Percentiles rank a stretch among this genome's conserved stretches.
Conservation (phyloP, 1,140 invertebrate genomes). For the Spodoptera frugiperda region DNA sequence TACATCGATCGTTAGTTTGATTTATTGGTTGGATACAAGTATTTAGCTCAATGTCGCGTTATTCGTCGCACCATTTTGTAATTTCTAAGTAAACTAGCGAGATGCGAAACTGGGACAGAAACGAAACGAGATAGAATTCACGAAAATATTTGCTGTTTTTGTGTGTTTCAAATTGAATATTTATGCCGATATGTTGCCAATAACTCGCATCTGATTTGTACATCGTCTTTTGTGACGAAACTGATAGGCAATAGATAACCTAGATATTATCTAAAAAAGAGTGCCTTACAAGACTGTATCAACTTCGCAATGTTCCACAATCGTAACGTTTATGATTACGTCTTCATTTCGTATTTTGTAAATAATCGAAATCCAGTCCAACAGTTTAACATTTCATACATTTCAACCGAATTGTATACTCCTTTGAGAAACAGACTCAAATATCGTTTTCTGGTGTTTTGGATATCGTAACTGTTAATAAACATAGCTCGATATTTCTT, state of each 20-base stretch:
- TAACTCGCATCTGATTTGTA: constrained; percentile 6
- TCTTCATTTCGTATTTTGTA: background rate
- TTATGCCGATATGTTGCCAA: constrained; percentile 16
- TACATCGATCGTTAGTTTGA: constrained; percentile 10
- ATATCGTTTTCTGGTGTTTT: too few species aligned
- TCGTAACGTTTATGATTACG: background rate
- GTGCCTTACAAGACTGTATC: constrained; percentile 11
- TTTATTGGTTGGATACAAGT: background rate
- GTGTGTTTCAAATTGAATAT: background rate
- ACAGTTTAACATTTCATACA: too few species aligned
- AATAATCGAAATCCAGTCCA: too few species aligned
- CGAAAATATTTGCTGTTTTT: too few species aligned
- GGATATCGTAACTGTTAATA: too few species aligned
- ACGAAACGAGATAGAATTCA: too few species aligned
- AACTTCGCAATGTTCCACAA: background rate
- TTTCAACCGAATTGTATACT: too few species aligned
- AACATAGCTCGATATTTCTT: too few species aligned
- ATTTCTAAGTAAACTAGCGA: too few species aligned
- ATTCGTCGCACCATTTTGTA: background rate
- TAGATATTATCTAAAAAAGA: constrained; percentile 11
- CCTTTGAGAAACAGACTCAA: too few species aligned
- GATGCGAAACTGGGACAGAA: too few species aligned
- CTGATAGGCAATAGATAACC: constrained; percentile 7
- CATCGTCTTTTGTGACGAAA: constrained; percentile 13
- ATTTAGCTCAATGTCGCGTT: constrained; percentile 28